Percentiles rank a stretch among this genome's conserved stretches.
These are phyloP conservation scores for Drosophila setosimentum DNA, from an alignment of 2,888 invertebrate species.

Conservation along the genomic window DNA sequence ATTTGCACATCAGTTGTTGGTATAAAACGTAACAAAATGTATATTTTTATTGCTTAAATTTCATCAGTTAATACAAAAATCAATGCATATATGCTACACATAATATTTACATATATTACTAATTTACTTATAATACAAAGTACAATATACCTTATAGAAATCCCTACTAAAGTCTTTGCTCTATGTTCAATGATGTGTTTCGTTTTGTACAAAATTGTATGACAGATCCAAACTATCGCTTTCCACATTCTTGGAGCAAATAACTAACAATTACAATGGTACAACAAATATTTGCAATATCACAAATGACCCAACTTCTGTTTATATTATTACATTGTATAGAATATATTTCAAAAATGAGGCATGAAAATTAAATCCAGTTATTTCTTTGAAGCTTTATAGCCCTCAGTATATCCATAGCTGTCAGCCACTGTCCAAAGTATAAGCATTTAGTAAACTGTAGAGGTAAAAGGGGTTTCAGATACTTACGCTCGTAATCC, in stretches of 20 bases:
- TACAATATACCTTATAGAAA: slow-evolving; percentile 51
- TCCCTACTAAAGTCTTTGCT: slow-evolving; percentile 47
- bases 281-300: slow-evolving; percentile 76
- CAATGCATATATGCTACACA: slow-evolving; percentile 16
- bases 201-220: slow-evolving; percentile 8
- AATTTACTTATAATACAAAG: slow-evolving; percentile 27
- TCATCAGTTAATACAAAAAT: slow-evolving; percentile 39
- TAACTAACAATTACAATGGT: slow-evolving; percentile 45
- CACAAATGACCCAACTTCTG: slow-evolving; percentile 76
- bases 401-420: slow-evolving; percentile 86
- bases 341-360: slow-evolving; percentile 62
- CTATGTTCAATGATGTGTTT: slow-evolving; percentile 23
- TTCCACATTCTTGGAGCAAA: slow-evolving; percentile 43
- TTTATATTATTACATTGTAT: slow-evolving; percentile 28
- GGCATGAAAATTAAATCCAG: slow-evolving; percentile 9
- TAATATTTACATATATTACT: slow-evolving; percentile 1
- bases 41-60: slow-evolving; percentile 46
- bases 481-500: slow-evolving; percentile 88
- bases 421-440: slow-evolving; percentile 86
- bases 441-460: neutral
- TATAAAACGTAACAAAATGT: slow-evolving; percentile 46
- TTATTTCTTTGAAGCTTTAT: slow-evolving; percentile 78
- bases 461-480: fast-evolving
- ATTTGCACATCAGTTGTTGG: neutral
- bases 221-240: slow-evolving; percentile 12